A percentile compares a stretch with the other conserved stretches of the same genome.
Conservation (phyloP, 2,113 vertebrate genomes). For the Urocolius indicus region DNA sequence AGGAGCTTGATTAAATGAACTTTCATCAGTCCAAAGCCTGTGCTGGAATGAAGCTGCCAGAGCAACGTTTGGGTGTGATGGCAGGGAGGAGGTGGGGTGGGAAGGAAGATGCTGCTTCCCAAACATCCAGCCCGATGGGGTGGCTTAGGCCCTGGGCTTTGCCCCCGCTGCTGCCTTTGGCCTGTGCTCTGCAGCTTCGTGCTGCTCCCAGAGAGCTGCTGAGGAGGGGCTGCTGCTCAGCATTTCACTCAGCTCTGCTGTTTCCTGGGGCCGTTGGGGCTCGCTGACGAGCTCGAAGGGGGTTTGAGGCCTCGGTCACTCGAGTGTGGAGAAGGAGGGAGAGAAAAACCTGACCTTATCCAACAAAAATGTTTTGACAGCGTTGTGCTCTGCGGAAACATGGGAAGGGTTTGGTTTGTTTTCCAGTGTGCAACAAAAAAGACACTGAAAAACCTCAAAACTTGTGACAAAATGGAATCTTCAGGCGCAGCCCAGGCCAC, state of each 20-base stretch:
- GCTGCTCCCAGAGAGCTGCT: background rate
- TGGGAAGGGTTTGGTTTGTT: constrained; percentile 66
- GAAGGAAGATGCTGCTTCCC: background rate
- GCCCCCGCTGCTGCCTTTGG: background rate
- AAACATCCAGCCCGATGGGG: background rate
- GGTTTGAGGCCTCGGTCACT: constrained; percentile 41
- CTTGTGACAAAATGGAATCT: constrained; percentile 68
- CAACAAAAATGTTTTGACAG: constrained; percentile 68
- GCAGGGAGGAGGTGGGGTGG: constrained; percentile 24
- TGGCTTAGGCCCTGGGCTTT: background rate
- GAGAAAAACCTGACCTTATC: constrained; percentile 63
- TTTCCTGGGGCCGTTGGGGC: constrained; percentile 5
- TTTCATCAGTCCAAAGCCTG: background rate
- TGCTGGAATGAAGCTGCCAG: background rate
- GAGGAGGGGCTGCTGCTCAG: constrained; percentile 41
- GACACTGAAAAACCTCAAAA: constrained; percentile 62
- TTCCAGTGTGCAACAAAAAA: constrained; percentile 66
- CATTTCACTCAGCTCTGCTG: constrained; percentile 11
- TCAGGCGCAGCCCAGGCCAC: constrained; percentile 21
- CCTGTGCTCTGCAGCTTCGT: background rate
- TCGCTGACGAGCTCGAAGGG: background rate
- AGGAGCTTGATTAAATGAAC: background rate
- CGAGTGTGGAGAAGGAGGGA: constrained; percentile 23
- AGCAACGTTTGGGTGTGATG: background rate
- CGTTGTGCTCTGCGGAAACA: constrained; percentile 32